These are phyloP conservation scores for Bombus balteatus DNA, from an alignment of 1,140 invertebrate genomes.

Conservation along the genomic window DNA sequence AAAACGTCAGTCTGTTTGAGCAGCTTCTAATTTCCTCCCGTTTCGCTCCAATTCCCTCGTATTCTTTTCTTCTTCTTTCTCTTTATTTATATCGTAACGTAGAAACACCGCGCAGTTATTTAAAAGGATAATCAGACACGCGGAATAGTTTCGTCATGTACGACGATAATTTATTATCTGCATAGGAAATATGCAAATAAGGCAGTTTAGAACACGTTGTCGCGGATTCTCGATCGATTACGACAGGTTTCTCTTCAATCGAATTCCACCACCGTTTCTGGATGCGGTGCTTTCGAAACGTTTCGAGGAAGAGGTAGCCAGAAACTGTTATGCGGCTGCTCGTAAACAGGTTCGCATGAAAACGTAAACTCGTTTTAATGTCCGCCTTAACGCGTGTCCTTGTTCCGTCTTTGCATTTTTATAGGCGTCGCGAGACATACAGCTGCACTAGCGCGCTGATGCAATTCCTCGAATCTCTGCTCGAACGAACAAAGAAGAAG, in stretches of 20 bases:
- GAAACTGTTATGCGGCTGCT: not conserved
- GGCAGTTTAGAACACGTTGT: not conserved
- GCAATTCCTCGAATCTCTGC: not conserved
- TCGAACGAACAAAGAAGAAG: not conserved
- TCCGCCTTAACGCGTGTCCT: not conserved
- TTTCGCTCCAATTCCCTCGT: not conserved
- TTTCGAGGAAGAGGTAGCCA: conserved; percentile 8
- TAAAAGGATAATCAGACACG: not conserved
- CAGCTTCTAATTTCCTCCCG: not conserved
- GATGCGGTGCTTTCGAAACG: too few relatives aligned
- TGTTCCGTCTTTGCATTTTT: conserved; percentile 17
- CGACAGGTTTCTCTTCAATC: not conserved
- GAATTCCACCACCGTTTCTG: not conserved
- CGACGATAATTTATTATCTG: not conserved
- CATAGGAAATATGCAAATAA: not conserved
- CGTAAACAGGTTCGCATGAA: conserved; percentile 24
- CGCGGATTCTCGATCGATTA: not conserved
- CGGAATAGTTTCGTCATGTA: not conserved
- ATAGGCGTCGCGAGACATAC: not conserved
- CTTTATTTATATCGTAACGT: not conserved
- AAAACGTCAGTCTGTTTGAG: not conserved
- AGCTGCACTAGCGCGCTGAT: not conserved
- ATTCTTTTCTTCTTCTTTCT: not conserved
- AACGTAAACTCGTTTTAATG: conserved; percentile 17
- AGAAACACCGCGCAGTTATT: not conserved